These are phyloP conservation scores for Manis crassicaudata DNA, from an alignment of 2,797 vertebrate genomes.

Conservation along the genomic window DNA sequence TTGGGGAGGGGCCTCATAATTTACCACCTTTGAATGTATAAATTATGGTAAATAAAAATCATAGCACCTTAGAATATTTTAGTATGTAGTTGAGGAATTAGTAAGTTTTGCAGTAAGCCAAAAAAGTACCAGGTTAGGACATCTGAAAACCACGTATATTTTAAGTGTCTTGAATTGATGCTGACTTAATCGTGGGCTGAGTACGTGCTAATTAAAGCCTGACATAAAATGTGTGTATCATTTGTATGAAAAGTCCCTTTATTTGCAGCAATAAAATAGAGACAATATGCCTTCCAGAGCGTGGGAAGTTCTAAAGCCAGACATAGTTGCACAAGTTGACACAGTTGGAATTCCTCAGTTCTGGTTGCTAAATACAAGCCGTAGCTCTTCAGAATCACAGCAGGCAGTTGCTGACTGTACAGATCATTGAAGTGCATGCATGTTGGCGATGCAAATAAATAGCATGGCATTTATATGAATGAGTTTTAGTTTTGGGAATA, in stretches of 20 bases:
- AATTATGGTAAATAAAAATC: no score
- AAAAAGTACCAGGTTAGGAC: neutral
- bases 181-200: neutral
- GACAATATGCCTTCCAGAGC: conserved; percentile 35
- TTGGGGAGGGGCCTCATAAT: neutral
- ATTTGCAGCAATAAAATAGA: conserved; percentile 68
- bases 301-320: conserved; percentile 8
- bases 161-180: conserved; percentile 32
- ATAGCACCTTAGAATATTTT: no score
- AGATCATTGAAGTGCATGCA: neutral
- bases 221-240: conserved; percentile 26
- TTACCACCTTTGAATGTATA: neutral
- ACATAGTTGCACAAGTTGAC: conserved; percentile 15
- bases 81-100: neutral
- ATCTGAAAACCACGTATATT: neutral
- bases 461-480: neutral
- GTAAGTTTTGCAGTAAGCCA: neutral
- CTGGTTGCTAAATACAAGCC: conserved; percentile 30
- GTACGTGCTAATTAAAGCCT: conserved; percentile 52
- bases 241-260: conserved; percentile 59
- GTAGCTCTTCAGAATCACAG: neutral
- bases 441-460: neutral
- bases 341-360: conserved; percentile 24
- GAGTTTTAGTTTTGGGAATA: neutral
- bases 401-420: neutral